Base-by-base conservation (phyloP, 2,113 vertebrate genomes). In the Entosphenus tridentatus region DNA sequence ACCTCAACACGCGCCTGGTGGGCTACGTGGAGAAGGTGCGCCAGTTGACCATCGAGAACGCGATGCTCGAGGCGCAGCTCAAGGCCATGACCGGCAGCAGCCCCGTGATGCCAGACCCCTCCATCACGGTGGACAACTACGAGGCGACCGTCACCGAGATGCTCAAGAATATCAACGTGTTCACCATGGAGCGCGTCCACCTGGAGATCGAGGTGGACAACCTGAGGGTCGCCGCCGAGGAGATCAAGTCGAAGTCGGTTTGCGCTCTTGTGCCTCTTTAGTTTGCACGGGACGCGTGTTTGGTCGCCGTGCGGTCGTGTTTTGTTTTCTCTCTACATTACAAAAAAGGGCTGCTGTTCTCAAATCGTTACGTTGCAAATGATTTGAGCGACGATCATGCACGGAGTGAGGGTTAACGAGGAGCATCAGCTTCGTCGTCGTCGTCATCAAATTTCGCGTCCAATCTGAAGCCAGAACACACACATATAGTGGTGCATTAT, bases 151-250 rank as follows among this genome's bases (percentile, higher is more conserved):
- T 80, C 62, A 73, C 70, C 4, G 78, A 80, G 56, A 73, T 77
- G 57, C 72, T 75, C 12, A 69, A 13, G 57, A 78, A 75, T 9
- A 68, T 80, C 73, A 74, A 78, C 71, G 73, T 56, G 39, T 74
- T 78, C 68, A 77, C 78, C 7, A 68, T 78, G 55, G 79, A 80
- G 70, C 78, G 76, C 57, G 71, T 80, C 62, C 77, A 75, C 70
- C 56, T 76, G 73, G 78, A 77, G 73, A 77, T 80, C 10, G 76
- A 79, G 67, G 71, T 80, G 13, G 79, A 80, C 71, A 76, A 79
- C 62, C 70, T 80, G n/a, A 73, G 79, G 8, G 79, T 76, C 16
- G 72, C 75, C 1, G 77, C 79, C 56, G 78, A 79, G 59, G 79
- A 80, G 58, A 71, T 80, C 10, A 78, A 78, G 69, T 76, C 79